Evolutionary conservation across 2,888 invertebrate species (phyloP), one percentile per base, ranked within the genome.

Genomic region (Epirrhoe tristata): DNA sequence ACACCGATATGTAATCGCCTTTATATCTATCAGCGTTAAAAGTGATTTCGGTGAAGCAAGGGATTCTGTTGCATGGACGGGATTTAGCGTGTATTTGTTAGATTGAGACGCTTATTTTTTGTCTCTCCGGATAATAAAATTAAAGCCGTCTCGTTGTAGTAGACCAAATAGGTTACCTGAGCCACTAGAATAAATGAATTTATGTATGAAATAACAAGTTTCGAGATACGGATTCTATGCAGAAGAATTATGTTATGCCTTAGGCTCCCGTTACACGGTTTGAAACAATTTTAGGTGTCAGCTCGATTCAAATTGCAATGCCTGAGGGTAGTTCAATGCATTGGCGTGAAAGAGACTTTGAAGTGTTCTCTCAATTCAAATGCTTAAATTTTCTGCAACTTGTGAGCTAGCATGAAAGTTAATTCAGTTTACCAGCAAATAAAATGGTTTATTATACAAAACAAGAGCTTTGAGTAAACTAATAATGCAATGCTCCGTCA

Each of bases 281-380:
- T 51, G 48, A 54, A 64, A 67, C 56, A 36, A 60, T 58, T 58
- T 52, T 50, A 17, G 17, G 52, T 60, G 63, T 67, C 63, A 67
- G 55, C 56, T 53, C 63, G 52, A 67, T 63, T 63, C 56, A 63
- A 59, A 63, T 65, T 51, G 50, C 32, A n/a, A 12, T 2, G 24
- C 17, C 31, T 24, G 10, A 31, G 67, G 63, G 59, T 52, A 55
- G 14, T 55, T 50, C 52, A 32, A 55, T 51, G 50, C 16, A 16
- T 55, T 57, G 39, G 17, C 16, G 56, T 43, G 31, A 55, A 60
- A 55, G 24, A 50, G 10, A 56, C 34, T 57, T 32, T 48, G 34
- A 34, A 50, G 34, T 50, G 16, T 16, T 39, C 17, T 55, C 6
- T 17, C 10, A 17, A 50, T 50, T 17, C 1, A 10, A 1, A 43